Percentiles rank a stretch among this genome's conserved stretches.
Evolutionary conservation across 2,888 invertebrate genomes (phyloP).

Genomic region (Yponomeuta sedellus): DNA sequence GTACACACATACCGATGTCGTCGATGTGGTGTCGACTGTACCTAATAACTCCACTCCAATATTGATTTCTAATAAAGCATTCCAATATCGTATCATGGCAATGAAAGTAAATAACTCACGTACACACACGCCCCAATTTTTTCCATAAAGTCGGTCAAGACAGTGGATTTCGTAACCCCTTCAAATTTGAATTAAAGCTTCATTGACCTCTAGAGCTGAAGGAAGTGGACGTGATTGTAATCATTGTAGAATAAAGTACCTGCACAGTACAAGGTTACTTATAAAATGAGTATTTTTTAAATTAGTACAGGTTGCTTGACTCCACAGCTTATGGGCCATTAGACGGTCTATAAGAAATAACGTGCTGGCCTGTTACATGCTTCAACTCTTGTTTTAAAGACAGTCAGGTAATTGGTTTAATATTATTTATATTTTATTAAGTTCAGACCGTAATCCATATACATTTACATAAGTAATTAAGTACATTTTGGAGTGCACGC

Average conservation of each 20-base stretch:
- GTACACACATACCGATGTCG: not conserved
- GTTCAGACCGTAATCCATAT: too few relatives aligned
- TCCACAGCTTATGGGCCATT: too few relatives aligned
- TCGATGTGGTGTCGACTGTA: not conserved
- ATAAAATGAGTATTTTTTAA: too few relatives aligned
- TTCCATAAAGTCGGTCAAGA: constrained; percentile 50
- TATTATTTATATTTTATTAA: too few relatives aligned
- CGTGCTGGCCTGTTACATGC: too few relatives aligned
- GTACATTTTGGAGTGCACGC: too few relatives aligned
- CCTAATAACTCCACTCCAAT: not conserved
- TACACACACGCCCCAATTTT: constrained; percentile 40
- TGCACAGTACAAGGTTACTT: too few relatives aligned
- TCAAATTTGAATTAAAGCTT: constrained; percentile 5
- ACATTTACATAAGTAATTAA: too few relatives aligned
- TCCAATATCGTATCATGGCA: constrained; percentile 14
- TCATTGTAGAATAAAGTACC: not conserved
- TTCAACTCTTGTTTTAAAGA: too few relatives aligned
- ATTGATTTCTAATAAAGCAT: constrained; percentile 1
- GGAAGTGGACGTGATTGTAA: not conserved
- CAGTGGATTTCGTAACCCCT: constrained; percentile 40
- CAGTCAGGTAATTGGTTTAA: too few relatives aligned
- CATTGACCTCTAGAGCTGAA: constrained; percentile 5
- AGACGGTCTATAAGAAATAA: too few relatives aligned
- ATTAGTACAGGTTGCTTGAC: too few relatives aligned
- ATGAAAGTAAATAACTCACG: constrained; percentile 26